Evolutionary conservation across 2,113 vertebrate genomes (phyloP), one percentile per base, ranked within the genome.

Genomic region (Halichoerus grypus): DNA sequence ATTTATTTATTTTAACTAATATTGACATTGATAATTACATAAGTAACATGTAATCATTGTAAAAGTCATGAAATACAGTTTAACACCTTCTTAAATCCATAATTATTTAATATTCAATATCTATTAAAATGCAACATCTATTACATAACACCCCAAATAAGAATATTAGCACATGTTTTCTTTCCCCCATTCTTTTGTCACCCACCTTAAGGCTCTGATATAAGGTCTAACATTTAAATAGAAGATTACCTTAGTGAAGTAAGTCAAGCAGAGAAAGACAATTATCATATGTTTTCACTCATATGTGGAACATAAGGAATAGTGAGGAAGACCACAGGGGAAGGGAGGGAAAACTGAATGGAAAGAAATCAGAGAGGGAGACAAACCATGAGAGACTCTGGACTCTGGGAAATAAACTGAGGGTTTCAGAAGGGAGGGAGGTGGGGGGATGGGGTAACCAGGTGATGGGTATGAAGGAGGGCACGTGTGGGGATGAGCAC

Each of bases 1-100:
- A 84, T 85, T 72, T 49, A 79, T 55, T 80, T 88, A 85, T 59
- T 89, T 69, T 91, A 51, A 86, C 53, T 65, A 94, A 97, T 80
- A 90, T 2, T 94, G 67, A 67, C n/a, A 82, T 33, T 92, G 51
- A 28, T 81, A 18, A n/a, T 59, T n/a, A 42, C 59, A 4, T 77
- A 72, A 61, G 14, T 79, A 80, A 76, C 39, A 91, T 1, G 46
- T 67, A 61, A 89, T 92, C 51, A 77, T 12, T 71, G 21, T 36
- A 88, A 61, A 80, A 76, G 15, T 53, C 49, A 24, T 49, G 26
- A 94, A 86, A 92, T 53, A 51, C 19, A 2, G 7, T 18, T 82
- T 77, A 59, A 59, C 33, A 69, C 14, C 59, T 57, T 72, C 19
- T 46, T 31, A 16, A 89, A 92, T 83, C 24, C 51, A 53, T 39